Base-by-base conservation (phyloP, 2,797 vertebrate genomes). In the Atherinosoma microstoma region DNA sequence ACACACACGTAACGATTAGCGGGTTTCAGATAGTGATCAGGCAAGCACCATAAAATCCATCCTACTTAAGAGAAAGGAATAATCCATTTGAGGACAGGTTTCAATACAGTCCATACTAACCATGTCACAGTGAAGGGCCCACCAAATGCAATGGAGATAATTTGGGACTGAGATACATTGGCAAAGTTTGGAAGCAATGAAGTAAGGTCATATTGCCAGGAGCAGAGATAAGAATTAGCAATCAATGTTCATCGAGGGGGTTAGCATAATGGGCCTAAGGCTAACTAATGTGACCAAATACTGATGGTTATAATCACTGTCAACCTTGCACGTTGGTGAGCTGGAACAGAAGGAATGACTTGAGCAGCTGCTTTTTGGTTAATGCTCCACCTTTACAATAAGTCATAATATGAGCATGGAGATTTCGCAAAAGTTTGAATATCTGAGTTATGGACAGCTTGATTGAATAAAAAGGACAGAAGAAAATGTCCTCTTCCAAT, bases 91-190 rank as follows among this genome's bases (percentile, higher is more conserved):
- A 79, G 82, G 88, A 82, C 87, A 91, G 86, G 91, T 93, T 92
- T 94, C 93, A 94, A 91, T 92, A 91, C 59, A 79, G 89, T 93
- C 93, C 93, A 93, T 92, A 89, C 91, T 93, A 94, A 93, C 92
- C 82, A 92, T 88, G 92, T 92, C 91, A 91, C 40, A 53, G 73
- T 70, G 85, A 90, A 72, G 84, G 72, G 79, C 84, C 87, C 80
- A 83, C 80, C 84, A 79, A 84, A 78, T 90, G 87, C 87, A 75
- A 84, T 73, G 78, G 74, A 84, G 89, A 91, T 92, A 88, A 94
- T 94, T 93, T 89, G 83, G 80, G 36, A n/a, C 45, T 0, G 47
- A 84, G 85, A 84, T 78, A 84, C 80, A 85, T 89, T 85, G 91
- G 84, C 80, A 86, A 83, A 83, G 88, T 88, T 89, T 84, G 79